Conservation (phyloP, 2,797 vertebrate species). For the Coregonus sp. region DNA sequence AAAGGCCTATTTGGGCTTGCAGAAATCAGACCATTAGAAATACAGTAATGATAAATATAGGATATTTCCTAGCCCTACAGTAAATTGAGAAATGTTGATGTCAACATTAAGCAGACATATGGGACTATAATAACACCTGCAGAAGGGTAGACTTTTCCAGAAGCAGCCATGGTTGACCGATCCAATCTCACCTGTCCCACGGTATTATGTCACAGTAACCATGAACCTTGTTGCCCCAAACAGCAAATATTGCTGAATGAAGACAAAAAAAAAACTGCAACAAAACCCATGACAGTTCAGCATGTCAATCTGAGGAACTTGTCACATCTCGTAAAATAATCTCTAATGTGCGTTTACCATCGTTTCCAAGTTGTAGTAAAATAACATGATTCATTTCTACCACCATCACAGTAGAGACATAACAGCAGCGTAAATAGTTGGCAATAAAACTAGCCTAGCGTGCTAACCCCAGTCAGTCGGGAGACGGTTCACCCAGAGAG, state of each 20-base stretch:
- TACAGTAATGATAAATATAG: not conserved
- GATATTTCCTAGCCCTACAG: not conserved
- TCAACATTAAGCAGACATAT: no score
- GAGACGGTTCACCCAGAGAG: conserved; percentile 36
- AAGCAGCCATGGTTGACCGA: not conserved
- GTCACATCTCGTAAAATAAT: not conserved
- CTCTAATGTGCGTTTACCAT: not conserved
- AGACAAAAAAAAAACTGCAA: not conserved
- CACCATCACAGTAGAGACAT: conserved; percentile 12
- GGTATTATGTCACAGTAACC: not conserved
- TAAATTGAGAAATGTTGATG: no score
- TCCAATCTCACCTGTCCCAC: not conserved
- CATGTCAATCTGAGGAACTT: not conserved
- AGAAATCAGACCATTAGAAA: no score
- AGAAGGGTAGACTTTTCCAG: not conserved
- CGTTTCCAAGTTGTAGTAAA: not conserved
- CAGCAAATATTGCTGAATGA: not conserved
- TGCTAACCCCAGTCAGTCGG: conserved; percentile 26
- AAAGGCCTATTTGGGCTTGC: no score
- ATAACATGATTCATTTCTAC: conserved; percentile 31
- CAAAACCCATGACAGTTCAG: not conserved
- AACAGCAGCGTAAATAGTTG: conserved; percentile 55
- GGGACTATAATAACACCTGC: not conserved
- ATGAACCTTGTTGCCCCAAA: not conserved
- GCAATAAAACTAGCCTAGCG: conserved; percentile 40